These are phyloP conservation scores for Leptinotarsa peninsularis DNA, from an alignment of 2,888 invertebrate genomes.

Conservation along the genomic window DNA sequence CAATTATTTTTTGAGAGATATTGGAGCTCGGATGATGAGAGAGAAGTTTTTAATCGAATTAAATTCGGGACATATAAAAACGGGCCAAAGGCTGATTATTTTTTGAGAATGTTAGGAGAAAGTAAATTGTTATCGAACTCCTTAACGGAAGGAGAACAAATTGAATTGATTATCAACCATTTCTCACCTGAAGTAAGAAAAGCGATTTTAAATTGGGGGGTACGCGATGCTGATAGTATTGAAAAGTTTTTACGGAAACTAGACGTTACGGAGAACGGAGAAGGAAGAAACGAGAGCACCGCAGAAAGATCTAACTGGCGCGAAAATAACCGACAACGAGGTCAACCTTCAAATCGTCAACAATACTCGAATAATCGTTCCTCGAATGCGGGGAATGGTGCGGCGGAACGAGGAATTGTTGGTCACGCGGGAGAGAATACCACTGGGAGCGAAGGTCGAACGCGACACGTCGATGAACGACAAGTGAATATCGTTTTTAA, in stretches of 20 bases:
- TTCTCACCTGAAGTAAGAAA: background rate
- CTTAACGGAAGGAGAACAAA: background rate
- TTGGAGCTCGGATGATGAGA: conserved; percentile 33
- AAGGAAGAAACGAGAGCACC: background rate
- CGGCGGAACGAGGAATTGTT: too few relatives aligned
- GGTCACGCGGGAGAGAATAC: too few relatives aligned
- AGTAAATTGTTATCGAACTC: conserved; percentile 4
- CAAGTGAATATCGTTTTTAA: background rate
- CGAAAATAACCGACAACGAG: background rate
- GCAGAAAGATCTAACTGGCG: background rate
- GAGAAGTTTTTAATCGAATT: conserved; percentile 28
- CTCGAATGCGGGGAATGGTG: background rate
- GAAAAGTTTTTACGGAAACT: background rate
- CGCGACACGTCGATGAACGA: background rate
- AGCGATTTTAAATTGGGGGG: background rate
- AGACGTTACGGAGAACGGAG: background rate
- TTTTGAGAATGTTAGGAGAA: conserved; percentile 1
- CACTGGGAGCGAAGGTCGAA: background rate
- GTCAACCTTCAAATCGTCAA: background rate
- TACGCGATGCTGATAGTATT: background rate
- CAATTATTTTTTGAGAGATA: conserved; percentile 28
- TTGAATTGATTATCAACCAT: background rate
- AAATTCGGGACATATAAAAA: conserved; percentile 24
- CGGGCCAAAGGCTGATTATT: conserved; percentile 9
- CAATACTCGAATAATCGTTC: background rate